A percentile compares a stretch with the other conserved stretches of the same genome.
Conservation (phyloP, 2,888 invertebrate species). For the Eilema sororculum region DNA sequence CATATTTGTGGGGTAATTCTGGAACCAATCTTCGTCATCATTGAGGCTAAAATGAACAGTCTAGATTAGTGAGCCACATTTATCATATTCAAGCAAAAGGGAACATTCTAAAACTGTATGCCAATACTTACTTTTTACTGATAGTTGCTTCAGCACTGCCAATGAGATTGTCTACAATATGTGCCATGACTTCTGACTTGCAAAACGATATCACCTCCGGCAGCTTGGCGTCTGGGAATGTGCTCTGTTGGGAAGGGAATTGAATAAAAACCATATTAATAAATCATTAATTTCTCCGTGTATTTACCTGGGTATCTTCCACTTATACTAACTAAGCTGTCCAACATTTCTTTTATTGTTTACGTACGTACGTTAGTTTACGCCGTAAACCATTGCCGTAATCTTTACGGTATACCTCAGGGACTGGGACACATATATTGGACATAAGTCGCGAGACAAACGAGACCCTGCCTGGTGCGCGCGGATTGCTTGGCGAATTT, state of each 20-base stretch:
- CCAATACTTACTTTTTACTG: conserved; percentile 62
- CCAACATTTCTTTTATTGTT: too few relatives aligned
- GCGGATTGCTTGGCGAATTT: too few relatives aligned
- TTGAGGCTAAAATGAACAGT: conserved; percentile 5
- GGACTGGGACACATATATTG: too few relatives aligned
- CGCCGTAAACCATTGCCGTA: too few relatives aligned
- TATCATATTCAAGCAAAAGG: background rate
- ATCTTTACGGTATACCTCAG: too few relatives aligned
- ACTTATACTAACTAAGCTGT: too few relatives aligned
- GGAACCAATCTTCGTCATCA: conserved; percentile 6
- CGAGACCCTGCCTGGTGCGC: too few relatives aligned
- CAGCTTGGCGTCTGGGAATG: conserved; percentile 93
- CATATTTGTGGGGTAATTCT: conserved; percentile 1
- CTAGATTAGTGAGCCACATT: background rate
- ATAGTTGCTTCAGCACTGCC: conserved; percentile 62
- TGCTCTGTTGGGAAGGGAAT: conserved; percentile 81
- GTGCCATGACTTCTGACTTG: conserved; percentile 92
- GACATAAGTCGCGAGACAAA: too few relatives aligned
- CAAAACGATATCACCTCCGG: conserved; percentile 94
- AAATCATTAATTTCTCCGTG: background rate
- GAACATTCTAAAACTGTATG: background rate
- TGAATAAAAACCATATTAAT: background rate
- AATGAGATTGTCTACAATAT: conserved; percentile 89
- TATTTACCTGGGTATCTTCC: too few relatives aligned
- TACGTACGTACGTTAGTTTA: too few relatives aligned